Base-by-base conservation (phyloP, 2,797 vertebrate species). In the Garrulus glandarius region DNA sequence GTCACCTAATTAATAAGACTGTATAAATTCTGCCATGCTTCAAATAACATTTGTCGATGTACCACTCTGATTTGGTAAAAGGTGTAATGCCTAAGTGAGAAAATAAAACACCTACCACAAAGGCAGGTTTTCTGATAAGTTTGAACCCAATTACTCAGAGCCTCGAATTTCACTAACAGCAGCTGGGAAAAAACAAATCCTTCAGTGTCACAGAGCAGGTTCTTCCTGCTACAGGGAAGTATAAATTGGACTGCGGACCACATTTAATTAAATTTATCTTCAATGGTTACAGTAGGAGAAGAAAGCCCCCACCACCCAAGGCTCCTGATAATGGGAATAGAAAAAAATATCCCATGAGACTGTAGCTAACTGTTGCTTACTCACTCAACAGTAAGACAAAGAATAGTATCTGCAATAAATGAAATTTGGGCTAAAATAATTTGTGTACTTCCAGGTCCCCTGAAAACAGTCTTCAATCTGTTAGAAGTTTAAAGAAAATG, bases 261-360 rank as follows among this genome's bases (percentile, higher is more conserved):
- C 47, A 76, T 79, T 92, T 94, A 93, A 96, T 91, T 93, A 95
- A 91, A 91, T 77, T 68, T 84, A 82, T 80, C 67, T 85, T 85
- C 89, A 83, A 8, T 74, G 41, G 16, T 87, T 92, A 91, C 34
- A 87, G 81, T 9, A 71, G 68, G 29, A 94, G 16, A 95, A 85
- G 36, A 85, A 87, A 72, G 19, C 4, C 15, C 37, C 15, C 47
- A 50, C 11, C 11, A 57, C 15, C 17, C 0, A 0, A 63, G 50
- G 21, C 50, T 89, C 46, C 57, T 37, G 37, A 20, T 88, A 96
- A 88, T 69, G 22, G 27, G 60, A 61, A 82, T 1, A 44, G n/a
- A 36, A 80, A 85, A 85, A 92, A 76, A 81, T 2, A 84, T 22
- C 30, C 19, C 8, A 1, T 59, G 78, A 88, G 50, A 61, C n/a